These are phyloP conservation scores for Cheilosia vulpina DNA, from an alignment of 2,888 invertebrate species.

Conservation along the genomic window DNA sequence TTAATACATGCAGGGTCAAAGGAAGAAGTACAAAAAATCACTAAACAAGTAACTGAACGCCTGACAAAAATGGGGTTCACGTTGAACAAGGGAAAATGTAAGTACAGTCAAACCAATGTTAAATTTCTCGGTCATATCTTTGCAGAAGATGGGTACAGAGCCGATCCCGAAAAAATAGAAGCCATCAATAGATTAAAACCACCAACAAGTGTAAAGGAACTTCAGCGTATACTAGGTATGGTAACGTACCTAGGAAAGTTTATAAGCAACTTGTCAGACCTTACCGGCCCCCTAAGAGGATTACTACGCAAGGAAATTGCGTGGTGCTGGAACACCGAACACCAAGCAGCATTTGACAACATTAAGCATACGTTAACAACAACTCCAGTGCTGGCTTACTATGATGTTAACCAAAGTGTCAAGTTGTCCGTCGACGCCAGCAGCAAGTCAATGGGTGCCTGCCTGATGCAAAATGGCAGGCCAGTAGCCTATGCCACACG, in stretches of 20 bases:
- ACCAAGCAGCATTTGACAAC: slow-evolving; percentile 17
- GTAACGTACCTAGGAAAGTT: slow-evolving; percentile 38
- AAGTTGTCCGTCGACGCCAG: slow-evolving; percentile 19
- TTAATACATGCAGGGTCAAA: slow-evolving; percentile 68
- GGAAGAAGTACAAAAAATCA: slow-evolving; percentile 10
- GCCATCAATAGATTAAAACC: slow-evolving; percentile 51
- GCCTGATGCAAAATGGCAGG: slow-evolving; percentile 16
- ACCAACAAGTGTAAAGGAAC: slow-evolving; percentile 28
- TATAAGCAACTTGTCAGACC: slow-evolving; percentile 61
- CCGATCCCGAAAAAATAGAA: slow-evolving; percentile 57
- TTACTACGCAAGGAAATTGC: slow-evolving; percentile 9
- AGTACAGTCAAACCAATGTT: slow-evolving; percentile 16
- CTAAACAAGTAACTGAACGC: slow-evolving; percentile 9
- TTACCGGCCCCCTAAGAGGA: slow-evolving; percentile 20
- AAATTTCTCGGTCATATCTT: slow-evolving; percentile 34
- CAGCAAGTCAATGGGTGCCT: slow-evolving; percentile 12
- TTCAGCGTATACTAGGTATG: slow-evolving; percentile 18
- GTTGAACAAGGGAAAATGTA: slow-evolving; percentile 29
- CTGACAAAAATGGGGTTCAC: slow-evolving; percentile 15
- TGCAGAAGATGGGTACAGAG: slow-evolving; percentile 43
- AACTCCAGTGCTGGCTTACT: slow-evolving; percentile 73
- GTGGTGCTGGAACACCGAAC: slow-evolving; percentile 10
- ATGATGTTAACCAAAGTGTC: slow-evolving; percentile 69
- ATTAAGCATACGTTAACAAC: slow-evolving; percentile 10
- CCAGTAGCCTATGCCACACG: slow-evolving; percentile 77